Conservation (phyloP, 1,140 invertebrate species). For the Lordiphosa clarofinis region DNA sequence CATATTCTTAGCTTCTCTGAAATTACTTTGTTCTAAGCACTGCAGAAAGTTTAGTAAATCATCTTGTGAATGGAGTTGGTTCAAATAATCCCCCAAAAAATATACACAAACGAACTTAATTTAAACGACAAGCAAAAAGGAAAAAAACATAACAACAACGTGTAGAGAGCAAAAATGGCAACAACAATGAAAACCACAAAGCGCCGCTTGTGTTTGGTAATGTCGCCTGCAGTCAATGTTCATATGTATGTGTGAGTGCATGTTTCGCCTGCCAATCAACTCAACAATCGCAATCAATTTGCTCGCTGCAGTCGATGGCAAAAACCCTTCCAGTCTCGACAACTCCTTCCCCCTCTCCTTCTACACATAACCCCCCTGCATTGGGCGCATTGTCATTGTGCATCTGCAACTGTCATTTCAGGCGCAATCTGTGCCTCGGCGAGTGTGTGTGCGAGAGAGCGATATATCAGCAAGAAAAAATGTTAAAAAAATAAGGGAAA, state of each 20-base stretch:
- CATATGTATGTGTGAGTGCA: slow-evolving; percentile 18
- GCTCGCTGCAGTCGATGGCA: slow-evolving; percentile 31
- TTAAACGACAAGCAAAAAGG: slow-evolving; percentile 45
- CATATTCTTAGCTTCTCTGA: too few relatives aligned
- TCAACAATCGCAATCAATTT: slow-evolving; percentile 78
- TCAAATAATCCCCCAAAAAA: slow-evolving; percentile 18
- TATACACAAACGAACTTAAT: slow-evolving; percentile 42
- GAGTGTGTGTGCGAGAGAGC: slow-evolving; percentile 8
- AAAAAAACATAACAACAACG: slow-evolving; percentile 8
- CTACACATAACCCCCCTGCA: not conserved
- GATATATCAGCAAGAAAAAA: not conserved
- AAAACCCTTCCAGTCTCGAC: slow-evolving; percentile 13
- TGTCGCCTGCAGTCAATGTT: slow-evolving; percentile 58
- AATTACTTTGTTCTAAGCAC: slow-evolving; percentile 5
- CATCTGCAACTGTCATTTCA: slow-evolving; percentile 64
- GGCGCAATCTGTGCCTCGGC: slow-evolving; percentile 43
- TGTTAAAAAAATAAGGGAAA: slow-evolving; percentile 39
- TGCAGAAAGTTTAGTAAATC: slow-evolving; percentile 31
- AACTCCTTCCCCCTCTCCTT: not conserved
- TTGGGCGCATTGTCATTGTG: slow-evolving; percentile 51
- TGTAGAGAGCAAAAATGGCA: slow-evolving; percentile 11
- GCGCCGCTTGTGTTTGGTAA: slow-evolving; percentile 60
- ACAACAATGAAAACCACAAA: slow-evolving; percentile 71
- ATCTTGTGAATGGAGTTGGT: slow-evolving; percentile 34
- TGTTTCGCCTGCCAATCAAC: slow-evolving; percentile 75